Evolutionary conservation across 2,888 invertebrate species (phyloP).

Genomic region (Brachylomia viminalis): DNA sequence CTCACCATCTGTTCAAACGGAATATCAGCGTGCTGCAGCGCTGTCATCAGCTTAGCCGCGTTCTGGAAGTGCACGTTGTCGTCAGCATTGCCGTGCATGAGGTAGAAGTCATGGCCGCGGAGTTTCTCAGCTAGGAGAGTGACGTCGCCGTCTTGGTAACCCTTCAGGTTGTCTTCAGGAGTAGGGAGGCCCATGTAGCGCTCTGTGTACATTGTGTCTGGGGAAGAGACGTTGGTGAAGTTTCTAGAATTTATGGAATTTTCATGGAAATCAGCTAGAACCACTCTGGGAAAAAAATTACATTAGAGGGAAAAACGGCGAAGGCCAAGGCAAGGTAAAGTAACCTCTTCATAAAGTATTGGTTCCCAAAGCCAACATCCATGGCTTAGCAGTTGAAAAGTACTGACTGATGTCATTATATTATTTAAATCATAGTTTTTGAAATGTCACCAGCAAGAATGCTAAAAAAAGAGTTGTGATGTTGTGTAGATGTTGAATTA

Average conservation of each 20-base stretch:
- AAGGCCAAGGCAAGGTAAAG: background rate
- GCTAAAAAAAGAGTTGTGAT: too few relatives aligned
- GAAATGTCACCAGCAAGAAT: background rate
- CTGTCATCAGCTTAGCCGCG: conserved; percentile 94
- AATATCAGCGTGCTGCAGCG: conserved; percentile 93
- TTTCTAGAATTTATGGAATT: background rate
- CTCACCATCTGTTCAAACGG: conserved; percentile 95
- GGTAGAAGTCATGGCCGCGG: conserved; percentile 92
- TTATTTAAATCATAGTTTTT: background rate
- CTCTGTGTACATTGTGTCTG: conserved; percentile 98
- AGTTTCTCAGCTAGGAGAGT: conserved; percentile 92
- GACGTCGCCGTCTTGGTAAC: conserved; percentile 94
- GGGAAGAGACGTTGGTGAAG: background rate
- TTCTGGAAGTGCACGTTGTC: conserved; percentile 98
- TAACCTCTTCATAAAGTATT: background rate
- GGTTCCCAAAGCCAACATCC: background rate
- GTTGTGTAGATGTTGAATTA: too few relatives aligned
- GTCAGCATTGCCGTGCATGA: conserved; percentile 97
- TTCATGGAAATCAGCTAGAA: background rate
- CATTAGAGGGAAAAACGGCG: background rate
- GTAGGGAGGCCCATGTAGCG: conserved; percentile 97
- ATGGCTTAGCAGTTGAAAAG: background rate
- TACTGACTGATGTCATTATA: background rate
- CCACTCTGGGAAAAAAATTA: background rate
- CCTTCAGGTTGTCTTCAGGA: conserved; percentile 92